These are phyloP conservation scores for Electrophaes corylata DNA, from an alignment of 2,888 invertebrate species.

Conservation along the genomic window DNA sequence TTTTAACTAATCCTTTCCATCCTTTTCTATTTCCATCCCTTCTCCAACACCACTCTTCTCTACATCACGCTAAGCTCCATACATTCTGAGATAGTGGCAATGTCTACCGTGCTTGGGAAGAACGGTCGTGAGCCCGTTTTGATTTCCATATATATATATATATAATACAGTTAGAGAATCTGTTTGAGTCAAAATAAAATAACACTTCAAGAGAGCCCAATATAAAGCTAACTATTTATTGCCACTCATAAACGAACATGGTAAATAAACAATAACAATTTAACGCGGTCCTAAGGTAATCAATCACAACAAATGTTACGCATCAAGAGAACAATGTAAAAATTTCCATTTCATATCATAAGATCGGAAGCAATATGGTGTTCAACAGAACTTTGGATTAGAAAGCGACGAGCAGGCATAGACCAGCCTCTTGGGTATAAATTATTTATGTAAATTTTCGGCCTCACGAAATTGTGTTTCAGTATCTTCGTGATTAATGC, in stretches of 20 bases:
- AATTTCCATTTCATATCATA: slow-evolving; percentile 44
- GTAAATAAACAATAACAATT: slow-evolving; percentile 34
- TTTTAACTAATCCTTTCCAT: too few species aligned
- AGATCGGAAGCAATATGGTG: slow-evolving; percentile 53
- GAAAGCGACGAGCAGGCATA: slow-evolving; percentile 50
- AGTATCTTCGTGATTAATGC: slow-evolving; percentile 78
- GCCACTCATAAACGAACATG: slow-evolving; percentile 14
- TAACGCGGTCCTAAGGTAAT: slow-evolving; percentile 30
- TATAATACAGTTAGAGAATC: background rate
- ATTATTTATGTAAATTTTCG: slow-evolving; percentile 82
- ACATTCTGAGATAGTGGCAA: too few species aligned
- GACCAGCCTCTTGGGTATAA: slow-evolving; percentile 70
- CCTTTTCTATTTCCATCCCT: too few species aligned
- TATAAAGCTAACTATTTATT: slow-evolving; percentile 22
- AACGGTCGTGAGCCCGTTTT: too few species aligned
- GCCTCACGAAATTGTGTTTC: slow-evolving; percentile 78
- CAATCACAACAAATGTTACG: slow-evolving; percentile 37
- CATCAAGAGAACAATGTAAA: slow-evolving; percentile 37
- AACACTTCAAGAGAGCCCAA: slow-evolving; percentile 17
- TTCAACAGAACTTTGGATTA: slow-evolving; percentile 58
- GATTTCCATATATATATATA: too few species aligned
- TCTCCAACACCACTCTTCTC: too few species aligned
- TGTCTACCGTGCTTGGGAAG: too few species aligned
- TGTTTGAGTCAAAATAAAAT: background rate
- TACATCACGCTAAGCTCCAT: too few species aligned